A percentile compares a stretch with the other conserved stretches of the same genome.
These are phyloP conservation scores for Podabrus alpinus DNA, from an alignment of 2,888 invertebrate species.

Conservation along the genomic window DNA sequence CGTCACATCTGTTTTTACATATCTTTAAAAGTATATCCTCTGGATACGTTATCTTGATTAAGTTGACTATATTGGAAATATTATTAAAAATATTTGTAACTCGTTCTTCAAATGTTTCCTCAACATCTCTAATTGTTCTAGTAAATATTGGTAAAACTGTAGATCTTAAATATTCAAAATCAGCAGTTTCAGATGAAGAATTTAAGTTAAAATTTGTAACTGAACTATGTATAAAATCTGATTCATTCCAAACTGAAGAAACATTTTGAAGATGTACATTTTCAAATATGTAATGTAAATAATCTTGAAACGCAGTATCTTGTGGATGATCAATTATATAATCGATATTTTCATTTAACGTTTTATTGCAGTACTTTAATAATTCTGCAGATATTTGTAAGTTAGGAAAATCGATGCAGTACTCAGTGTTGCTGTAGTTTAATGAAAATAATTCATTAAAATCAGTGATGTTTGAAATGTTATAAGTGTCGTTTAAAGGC, in stretches of 20 bases:
- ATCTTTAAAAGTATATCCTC: neutral
- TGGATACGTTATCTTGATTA: neutral
- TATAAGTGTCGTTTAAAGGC: neutral
- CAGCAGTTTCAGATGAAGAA: neutral
- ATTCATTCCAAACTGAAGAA: neutral
- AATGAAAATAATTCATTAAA: neutral
- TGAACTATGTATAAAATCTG: neutral
- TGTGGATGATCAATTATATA: neutral
- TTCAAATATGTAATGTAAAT: constrained; percentile 13
- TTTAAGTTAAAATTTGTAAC: neutral
- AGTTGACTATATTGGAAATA: constrained; percentile 21
- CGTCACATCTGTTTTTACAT: constrained; percentile 7
- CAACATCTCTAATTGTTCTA: constrained; percentile 18
- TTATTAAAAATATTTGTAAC: constrained; percentile 36
- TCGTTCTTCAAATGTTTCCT: constrained; percentile 33
- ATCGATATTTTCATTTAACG: neutral
- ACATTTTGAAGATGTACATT: neutral
- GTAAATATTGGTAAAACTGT: constrained; percentile 17
- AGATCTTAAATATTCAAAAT: constrained; percentile 29
- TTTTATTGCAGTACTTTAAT: neutral
- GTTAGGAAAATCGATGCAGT: neutral
- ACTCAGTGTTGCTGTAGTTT: neutral
- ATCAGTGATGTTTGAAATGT: neutral
- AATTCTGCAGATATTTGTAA: neutral
- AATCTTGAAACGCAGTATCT: constrained; percentile 12